Evolutionary conservation across 2,113 vertebrate species (phyloP).

Genomic region (Anarrhichthys ocellatus): DNA sequence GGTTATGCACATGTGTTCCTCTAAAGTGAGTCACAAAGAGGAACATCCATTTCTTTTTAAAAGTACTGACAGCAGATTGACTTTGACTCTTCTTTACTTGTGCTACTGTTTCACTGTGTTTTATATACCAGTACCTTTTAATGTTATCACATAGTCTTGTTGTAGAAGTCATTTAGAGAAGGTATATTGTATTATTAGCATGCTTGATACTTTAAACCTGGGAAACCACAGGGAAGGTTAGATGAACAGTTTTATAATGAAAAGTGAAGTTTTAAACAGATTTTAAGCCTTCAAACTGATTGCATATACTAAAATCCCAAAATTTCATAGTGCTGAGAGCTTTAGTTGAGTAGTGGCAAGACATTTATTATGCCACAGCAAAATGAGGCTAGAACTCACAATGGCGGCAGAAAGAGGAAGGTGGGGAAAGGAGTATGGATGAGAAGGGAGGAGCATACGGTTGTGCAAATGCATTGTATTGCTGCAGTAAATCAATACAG

Average conservation of each 20-base stretch:
- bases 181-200: neutral
- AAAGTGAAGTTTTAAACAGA: neutral
- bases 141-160: neutral
- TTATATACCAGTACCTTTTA: neutral
- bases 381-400: slow-evolving; percentile 29
- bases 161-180: neutral
- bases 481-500: slow-evolving; percentile 50
- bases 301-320: neutral
- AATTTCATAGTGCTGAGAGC: neutral
- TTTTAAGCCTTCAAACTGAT: neutral
- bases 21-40: neutral
- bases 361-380: slow-evolving; percentile 14
- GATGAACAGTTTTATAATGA: neutral
- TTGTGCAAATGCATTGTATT: slow-evolving; percentile 23
- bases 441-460: neutral
- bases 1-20: neutral
- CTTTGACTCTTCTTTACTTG: neutral
- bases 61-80: neutral
- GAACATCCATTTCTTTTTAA: neutral
- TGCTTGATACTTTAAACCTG: too few relatives aligned
- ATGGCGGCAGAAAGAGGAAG: neutral
- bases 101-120: neutral
- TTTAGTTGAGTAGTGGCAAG: neutral
- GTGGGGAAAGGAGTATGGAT: neutral
- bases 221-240: neutral